Evolutionary conservation across 35 echinoderm and acorn worm species (phyloP).

Genomic region (Ophioderma brevispina): DNA sequence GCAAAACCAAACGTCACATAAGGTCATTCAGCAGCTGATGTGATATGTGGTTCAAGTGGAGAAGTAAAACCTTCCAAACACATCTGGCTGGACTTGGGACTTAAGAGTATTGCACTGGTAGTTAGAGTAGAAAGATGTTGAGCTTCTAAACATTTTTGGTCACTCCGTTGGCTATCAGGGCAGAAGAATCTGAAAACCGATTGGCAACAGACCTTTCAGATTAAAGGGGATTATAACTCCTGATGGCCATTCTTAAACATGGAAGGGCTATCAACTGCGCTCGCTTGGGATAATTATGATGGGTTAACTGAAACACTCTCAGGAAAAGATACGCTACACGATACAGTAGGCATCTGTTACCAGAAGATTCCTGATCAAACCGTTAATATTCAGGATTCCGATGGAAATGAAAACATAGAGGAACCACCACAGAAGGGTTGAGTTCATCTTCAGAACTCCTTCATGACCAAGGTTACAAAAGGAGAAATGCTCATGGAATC

Average conservation of each 20-base stretch:
- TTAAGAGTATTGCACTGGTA: slow-evolving; percentile 47
- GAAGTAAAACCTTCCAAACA: slow-evolving; percentile 47
- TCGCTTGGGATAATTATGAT: slow-evolving; percentile 42
- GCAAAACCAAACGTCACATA: no score
- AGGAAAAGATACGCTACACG: slow-evolving; percentile 17
- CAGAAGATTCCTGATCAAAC: slow-evolving; percentile 6
- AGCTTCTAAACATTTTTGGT: slow-evolving; percentile 30
- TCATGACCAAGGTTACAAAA: no score
- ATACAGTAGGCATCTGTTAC: slow-evolving; percentile 20
- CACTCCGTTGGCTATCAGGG: slow-evolving; percentile 20
- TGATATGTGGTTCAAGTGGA: slow-evolving; percentile 21
- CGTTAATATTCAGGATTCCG: no score
- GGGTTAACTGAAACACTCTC: slow-evolving; percentile 6
- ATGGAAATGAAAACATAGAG: not conserved
- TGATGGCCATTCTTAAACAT: not conserved
- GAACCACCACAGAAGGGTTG: no score
- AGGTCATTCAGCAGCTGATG: slow-evolving; percentile 19
- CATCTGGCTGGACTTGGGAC: not conserved
- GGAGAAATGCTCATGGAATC: no score
- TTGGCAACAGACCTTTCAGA: not conserved
- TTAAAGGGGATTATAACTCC: not conserved
- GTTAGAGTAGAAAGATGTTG: slow-evolving; percentile 11
- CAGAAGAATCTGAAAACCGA: slow-evolving; percentile 27
- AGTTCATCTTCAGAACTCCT: no score
- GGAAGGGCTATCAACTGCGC: not conserved